A percentile compares a stretch with the other conserved stretches of the same genome.
These are phyloP conservation scores for Cherax destructor DNA, from an alignment of 1,140 invertebrate genomes.

Conservation along the genomic window DNA sequence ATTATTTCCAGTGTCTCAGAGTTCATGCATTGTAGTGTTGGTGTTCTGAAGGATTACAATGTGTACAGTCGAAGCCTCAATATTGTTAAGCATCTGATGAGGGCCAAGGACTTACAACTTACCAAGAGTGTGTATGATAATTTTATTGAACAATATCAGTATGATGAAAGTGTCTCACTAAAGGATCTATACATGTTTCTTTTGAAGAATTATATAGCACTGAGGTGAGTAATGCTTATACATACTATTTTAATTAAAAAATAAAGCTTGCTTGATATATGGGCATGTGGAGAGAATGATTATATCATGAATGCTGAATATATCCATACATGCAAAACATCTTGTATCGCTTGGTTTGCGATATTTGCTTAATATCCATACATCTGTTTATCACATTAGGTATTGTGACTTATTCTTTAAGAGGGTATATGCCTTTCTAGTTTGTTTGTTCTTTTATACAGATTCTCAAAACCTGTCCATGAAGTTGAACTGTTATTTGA, in stretches of 20 bases:
- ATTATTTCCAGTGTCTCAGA: not conserved
- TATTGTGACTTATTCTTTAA: too few relatives aligned
- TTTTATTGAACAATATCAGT: not conserved
- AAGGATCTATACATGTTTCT: not conserved
- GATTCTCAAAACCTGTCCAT: not conserved
- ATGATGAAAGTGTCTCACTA: not conserved
- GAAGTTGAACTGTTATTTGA: not conserved
- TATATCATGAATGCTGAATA: too few relatives aligned
- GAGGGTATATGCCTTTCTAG: too few relatives aligned
- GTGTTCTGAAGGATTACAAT: not conserved
- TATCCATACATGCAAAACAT: too few relatives aligned
- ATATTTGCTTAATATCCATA: too few relatives aligned
- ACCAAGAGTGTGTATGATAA: not conserved
- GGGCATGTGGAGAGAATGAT: not conserved
- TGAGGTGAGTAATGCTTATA: not conserved
- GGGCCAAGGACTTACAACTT: not conserved
- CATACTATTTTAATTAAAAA: not conserved
- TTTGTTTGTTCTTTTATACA: not conserved
- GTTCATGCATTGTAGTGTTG: not conserved
- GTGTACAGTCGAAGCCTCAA: not conserved
- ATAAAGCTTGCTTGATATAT: not conserved
- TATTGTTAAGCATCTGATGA: not conserved
- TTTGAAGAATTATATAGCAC: not conserved
- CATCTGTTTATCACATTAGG: too few relatives aligned
- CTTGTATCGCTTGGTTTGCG: too few relatives aligned